Evolutionary conservation across 2,797 vertebrate genomes (phyloP).

Genomic region (Petrocephalus schoutedeni): DNA sequence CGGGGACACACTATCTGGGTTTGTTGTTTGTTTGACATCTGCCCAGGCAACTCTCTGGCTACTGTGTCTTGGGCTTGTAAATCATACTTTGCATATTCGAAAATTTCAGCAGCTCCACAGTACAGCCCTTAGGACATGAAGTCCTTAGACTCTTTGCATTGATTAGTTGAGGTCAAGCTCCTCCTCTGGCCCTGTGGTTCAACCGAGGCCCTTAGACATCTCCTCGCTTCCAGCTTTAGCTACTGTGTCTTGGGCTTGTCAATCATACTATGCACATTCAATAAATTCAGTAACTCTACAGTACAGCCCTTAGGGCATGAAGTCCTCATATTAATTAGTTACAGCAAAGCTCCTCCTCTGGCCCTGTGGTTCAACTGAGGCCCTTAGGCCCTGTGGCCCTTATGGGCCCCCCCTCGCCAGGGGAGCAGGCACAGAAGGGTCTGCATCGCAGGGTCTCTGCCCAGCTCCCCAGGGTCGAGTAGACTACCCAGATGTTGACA

Average conservation of each 20-base stretch:
- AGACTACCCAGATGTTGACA: no score
- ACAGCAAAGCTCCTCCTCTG: no score
- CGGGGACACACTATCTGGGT: no score
- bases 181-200: no score
- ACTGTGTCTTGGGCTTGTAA: not conserved
- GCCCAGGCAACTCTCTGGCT: no score
- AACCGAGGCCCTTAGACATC: not conserved
- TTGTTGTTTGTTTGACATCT: no score
- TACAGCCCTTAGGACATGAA: not conserved
- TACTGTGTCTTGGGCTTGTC: not conserved
- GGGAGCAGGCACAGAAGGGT: no score
- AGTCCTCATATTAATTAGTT: not conserved
- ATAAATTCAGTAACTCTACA: not conserved
- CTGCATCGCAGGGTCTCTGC: no score
- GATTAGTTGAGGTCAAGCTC: not conserved
- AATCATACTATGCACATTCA: not conserved
- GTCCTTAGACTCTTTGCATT: not conserved
- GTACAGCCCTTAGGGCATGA: not conserved
- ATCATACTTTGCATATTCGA: not conserved
- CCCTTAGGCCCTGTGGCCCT: no score
- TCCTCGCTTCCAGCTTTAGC: conserved; percentile 13
- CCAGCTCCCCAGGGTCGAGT: no score
- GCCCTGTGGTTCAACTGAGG: no score
- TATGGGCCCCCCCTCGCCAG: no score
- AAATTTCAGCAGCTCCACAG: not conserved